phyloP scores from a whole-genome alignment of 2,888 invertebrate genomes.

The Crossocerus cetratus region DNA sequence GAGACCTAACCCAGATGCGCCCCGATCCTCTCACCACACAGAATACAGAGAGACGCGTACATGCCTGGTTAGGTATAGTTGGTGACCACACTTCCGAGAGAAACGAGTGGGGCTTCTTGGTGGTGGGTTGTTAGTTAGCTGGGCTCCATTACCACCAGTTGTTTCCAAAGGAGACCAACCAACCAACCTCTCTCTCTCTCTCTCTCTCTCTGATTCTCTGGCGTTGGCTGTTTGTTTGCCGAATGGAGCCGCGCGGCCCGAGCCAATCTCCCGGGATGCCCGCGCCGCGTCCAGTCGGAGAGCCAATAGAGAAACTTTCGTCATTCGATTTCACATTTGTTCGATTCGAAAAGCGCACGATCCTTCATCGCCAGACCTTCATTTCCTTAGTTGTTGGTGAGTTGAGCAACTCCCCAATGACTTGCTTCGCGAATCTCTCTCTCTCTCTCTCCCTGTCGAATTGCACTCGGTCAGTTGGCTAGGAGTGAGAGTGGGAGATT shows the following conservation, averaged over 20 bases:
- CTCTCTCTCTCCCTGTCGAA: no score
- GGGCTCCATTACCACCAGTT: conserved; percentile 1
- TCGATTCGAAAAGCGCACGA: conserved; percentile 12
- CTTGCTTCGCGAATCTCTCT: no score
- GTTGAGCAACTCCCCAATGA: conserved; percentile 1
- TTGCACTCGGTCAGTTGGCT: no score
- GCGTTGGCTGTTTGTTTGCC: no score
- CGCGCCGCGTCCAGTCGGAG: no score
- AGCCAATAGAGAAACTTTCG: conserved; percentile 17
- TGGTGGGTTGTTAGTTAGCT: conserved; percentile 3
- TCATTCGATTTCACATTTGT: neutral
- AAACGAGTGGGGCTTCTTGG: conserved; percentile 42
- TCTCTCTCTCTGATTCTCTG: no score
- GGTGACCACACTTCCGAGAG: conserved; percentile 48
- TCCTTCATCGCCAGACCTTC: neutral
- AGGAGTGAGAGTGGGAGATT: neutral
- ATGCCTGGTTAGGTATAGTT: conserved; percentile 32
- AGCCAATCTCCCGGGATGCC: neutral
- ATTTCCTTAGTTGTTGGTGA: conserved; percentile 12
- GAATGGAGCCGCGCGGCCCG: neutral
- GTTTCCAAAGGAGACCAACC: neutral
- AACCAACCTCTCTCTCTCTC: no score
- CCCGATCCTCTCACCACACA: neutral
- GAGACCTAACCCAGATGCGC: neutral
- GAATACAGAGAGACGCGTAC: conserved; percentile 12